Conservation (phyloP, 2,888 invertebrate genomes). For the Aphrophora alni region DNA sequence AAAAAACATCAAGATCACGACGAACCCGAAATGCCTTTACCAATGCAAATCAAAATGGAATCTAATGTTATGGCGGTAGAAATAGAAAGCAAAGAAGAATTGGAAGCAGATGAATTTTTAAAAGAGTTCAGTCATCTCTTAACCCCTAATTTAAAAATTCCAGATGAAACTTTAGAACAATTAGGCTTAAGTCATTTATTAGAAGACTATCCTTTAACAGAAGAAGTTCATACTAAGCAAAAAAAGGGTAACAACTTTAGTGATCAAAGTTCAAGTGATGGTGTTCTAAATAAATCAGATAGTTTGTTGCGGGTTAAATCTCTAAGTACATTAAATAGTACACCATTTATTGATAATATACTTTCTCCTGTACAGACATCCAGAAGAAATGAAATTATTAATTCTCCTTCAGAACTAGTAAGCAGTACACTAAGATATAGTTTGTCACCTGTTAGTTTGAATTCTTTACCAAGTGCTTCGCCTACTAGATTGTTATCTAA, state of each 20-base stretch:
- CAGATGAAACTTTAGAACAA: slow-evolving; percentile 19
- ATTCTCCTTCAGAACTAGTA: too few species aligned
- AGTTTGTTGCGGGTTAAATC: not conserved
- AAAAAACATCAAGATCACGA: not conserved
- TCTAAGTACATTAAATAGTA: not conserved
- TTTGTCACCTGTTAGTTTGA: not conserved
- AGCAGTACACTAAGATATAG: not conserved
- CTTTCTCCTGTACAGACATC: not conserved
- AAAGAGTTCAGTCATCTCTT: slow-evolving; percentile 27
- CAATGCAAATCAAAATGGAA: not conserved
- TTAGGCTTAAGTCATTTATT: slow-evolving; percentile 20
- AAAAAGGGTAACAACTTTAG: not conserved
- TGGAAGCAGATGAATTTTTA: slow-evolving; percentile 30
- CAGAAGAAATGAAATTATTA: not conserved
- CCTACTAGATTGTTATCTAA: not conserved
- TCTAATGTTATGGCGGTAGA: not conserved
- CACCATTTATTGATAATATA: not conserved
- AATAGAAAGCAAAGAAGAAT: not conserved
- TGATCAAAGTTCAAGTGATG: not conserved
- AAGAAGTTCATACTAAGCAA: not conserved
- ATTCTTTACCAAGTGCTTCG: not conserved
- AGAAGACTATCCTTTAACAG: not conserved
- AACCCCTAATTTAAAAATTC: slow-evolving; percentile 27
- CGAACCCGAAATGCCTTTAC: not conserved
- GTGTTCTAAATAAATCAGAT: not conserved